Evolutionary conservation across 2,113 vertebrate species (phyloP).

Genomic region (Microtus pennsylvanicus): DNA sequence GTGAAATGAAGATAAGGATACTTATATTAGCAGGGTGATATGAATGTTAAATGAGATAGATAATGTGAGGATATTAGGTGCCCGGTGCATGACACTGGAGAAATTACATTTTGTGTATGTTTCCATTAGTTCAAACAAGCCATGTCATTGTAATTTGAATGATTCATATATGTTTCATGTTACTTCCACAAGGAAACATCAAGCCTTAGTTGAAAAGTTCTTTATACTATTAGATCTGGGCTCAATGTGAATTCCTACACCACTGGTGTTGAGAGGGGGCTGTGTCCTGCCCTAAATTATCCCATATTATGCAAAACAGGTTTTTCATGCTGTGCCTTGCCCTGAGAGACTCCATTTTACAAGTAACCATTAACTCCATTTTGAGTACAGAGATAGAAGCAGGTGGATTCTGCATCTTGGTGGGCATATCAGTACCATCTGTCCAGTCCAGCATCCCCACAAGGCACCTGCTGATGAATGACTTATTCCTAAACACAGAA

Average conservation of each 20-base stretch:
- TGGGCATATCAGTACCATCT: not conserved
- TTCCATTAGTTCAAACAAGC: not conserved
- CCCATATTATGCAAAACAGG: not conserved
- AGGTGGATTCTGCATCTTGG: not conserved
- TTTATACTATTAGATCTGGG: not conserved
- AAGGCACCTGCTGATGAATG: not conserved
- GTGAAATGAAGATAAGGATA: not conserved
- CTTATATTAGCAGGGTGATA: not conserved
- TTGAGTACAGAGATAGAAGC: not conserved
- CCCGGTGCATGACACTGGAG: not conserved
- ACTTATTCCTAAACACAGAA: not conserved
- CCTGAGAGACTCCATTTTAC: not conserved
- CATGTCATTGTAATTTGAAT: not conserved
- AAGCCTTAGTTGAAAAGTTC: slow-evolving; percentile 18
- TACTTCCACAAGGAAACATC: not conserved
- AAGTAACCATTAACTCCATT: not conserved
- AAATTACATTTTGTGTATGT: not conserved
- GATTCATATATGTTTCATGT: not conserved
- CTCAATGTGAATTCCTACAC: not conserved
- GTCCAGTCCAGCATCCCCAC: not conserved
- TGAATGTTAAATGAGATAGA: not conserved
- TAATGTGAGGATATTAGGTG: not conserved
- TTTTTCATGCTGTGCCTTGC: not conserved
- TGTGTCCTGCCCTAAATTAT: not conserved
- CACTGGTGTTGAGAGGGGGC: not conserved